Evolutionary conservation across 2,113 vertebrate genomes (phyloP), one percentile per base, ranked within the genome.

Genomic region (Pipra filicauda): DNA sequence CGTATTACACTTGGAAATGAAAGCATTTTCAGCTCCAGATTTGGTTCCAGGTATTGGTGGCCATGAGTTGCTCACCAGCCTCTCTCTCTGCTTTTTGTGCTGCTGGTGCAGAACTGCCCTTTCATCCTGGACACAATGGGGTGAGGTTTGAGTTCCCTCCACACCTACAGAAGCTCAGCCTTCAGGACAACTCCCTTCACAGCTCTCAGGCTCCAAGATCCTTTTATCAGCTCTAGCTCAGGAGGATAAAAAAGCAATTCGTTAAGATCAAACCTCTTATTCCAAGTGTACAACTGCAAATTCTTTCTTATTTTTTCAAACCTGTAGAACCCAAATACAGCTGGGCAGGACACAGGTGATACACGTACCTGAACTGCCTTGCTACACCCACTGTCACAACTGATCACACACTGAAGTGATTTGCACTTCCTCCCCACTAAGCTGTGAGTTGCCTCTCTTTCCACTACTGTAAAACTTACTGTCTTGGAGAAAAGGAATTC

Each of bases 71-170:
- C 10, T 7, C 22, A 46, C 14, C 51, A 62, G 23, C 17, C 61
- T 35, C 69, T 77, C 64, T 31, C 57, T 35, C 44, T 65, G 31
- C 76, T 35, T 2, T 9, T 59, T 19, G 44, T 31, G 77, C 2
- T 64, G 85, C 48, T 57, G 49, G 6, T 64, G 58, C 80, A 74
- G 52, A 46, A 1, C 44, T n/a, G 26, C 3, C 30, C 3, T 1
- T 52, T n/a, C 14, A 12, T 4, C 28, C 61, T n/a, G 57, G 51
- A 15, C 61, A 48, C 0, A 1, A 18, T 3, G 37, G 52, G 26
- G 8, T 13, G 5, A 27, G 43, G 49, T 33, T 26, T 35, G 51
- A 57, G 44, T 4, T 46, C 61, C 62, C 48, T 51, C n/a, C n/a
- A 14, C n/a, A 24, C 15, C 55, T 3, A 7, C 15, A 44, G 30